phyloP scores from a whole-genome alignment of 1,140 invertebrate genomes.

The Drosophila pandora region DNA sequence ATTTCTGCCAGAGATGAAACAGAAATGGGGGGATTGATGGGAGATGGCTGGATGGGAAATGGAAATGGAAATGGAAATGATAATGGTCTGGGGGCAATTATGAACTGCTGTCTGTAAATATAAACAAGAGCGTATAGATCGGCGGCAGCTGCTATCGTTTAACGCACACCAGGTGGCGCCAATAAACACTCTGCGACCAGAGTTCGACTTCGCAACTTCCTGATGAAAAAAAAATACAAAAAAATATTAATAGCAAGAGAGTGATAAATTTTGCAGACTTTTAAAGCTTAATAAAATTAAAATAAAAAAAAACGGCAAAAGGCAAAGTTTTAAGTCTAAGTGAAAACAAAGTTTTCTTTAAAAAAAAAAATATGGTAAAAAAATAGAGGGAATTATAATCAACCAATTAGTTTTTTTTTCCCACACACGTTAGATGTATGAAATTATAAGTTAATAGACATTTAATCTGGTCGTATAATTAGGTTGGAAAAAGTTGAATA shows the following conservation, averaged over 20 bases:
- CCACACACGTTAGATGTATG: slow-evolving; percentile 7
- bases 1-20: slow-evolving; percentile 2
- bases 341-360: too few relatives aligned
- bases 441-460: slow-evolving; percentile 27
- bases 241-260: background rate
- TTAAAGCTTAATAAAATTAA: background rate
- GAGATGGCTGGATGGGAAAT: background rate
- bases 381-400: background rate
- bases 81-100: slow-evolving; percentile 45
- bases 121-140: slow-evolving; percentile 23
- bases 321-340: too few relatives aligned
- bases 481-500: slow-evolving; percentile 12
- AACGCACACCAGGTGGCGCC: slow-evolving; percentile 36
- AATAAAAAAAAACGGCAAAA: background rate
- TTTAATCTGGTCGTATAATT: slow-evolving; percentile 25
- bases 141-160: slow-evolving; percentile 24
- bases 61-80: slow-evolving; percentile 9
- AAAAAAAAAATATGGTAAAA: too few relatives aligned
- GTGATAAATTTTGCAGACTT: too few relatives aligned
- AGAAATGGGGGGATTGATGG: slow-evolving; percentile 1
- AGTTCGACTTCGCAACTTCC: background rate
- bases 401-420: slow-evolving; percentile 1
- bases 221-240: background rate
- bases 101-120: slow-evolving; percentile 37
- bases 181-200: slow-evolving; percentile 28